These are phyloP conservation scores for Apis cerana DNA, from an alignment of 1,140 invertebrate genomes.

Conservation along the genomic window DNA sequence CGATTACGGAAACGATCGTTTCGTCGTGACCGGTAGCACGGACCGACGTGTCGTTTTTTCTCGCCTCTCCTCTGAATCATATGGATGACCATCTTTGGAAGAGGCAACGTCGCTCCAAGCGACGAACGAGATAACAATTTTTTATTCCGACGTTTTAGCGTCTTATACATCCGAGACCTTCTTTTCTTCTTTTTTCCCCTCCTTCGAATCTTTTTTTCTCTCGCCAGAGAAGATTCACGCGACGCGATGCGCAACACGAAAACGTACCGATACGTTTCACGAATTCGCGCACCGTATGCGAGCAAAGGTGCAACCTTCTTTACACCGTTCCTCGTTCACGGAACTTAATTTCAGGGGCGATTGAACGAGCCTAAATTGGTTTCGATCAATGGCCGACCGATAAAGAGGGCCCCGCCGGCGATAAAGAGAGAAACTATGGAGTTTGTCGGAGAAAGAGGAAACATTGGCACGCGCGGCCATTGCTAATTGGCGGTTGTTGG, in stretches of 20 bases:
- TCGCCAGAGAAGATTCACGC: neutral
- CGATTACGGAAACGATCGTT: constrained; percentile 24
- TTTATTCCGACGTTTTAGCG: neutral
- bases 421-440: too few species aligned
- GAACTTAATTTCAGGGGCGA: neutral
- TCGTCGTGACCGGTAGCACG: constrained; percentile 10
- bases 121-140: neutral
- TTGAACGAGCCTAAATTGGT: neutral
- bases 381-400: constrained; percentile 13
- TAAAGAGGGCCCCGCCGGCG: neutral
- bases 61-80: constrained; percentile 11
- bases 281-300: too few species aligned
- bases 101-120: neutral
- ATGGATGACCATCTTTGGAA: constrained; percentile 32
- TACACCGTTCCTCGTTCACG: too few species aligned
- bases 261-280: neutral
- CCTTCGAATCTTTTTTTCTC: neutral
- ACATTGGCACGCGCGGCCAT: constrained; percentile 16
- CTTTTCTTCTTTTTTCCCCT: neutral
- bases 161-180: neutral
- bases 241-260: neutral
- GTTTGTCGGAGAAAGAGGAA: neutral
- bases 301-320: too few species aligned
- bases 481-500: constrained; percentile 33
- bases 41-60: neutral